These are phyloP conservation scores for Agrotis clavis DNA, from an alignment of 2,888 invertebrate species.

Conservation along the genomic window DNA sequence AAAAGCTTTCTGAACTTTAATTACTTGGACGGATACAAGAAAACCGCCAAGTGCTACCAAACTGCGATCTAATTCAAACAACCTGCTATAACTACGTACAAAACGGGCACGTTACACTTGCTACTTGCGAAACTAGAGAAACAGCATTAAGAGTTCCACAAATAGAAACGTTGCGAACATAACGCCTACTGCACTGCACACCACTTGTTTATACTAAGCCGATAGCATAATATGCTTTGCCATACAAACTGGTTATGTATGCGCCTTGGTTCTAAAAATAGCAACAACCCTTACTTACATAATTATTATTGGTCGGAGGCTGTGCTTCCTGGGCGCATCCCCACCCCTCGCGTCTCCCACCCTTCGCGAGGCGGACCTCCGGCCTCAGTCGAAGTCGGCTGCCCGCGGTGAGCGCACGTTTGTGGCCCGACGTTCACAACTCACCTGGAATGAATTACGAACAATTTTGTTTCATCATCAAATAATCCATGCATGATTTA, in stretches of 20 bases:
- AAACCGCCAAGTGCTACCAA: constrained; percentile 62
- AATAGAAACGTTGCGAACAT: constrained; percentile 80
- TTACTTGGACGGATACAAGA: constrained; percentile 64
- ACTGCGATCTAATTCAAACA: constrained; percentile 61
- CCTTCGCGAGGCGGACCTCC: constrained; percentile 53
- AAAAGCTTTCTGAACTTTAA: constrained; percentile 71
- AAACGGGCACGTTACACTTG: constrained; percentile 70
- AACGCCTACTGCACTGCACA: constrained; percentile 70
- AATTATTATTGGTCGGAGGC: constrained; percentile 88
- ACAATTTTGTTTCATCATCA: constrained; percentile 24
- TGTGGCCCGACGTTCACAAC: constrained; percentile 51
- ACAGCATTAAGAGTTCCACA: constrained; percentile 77
- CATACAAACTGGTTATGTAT: constrained; percentile 76
- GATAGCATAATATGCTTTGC: constrained; percentile 71
- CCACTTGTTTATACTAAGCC: constrained; percentile 74
- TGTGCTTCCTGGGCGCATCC: constrained; percentile 78
- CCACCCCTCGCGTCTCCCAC: constrained; percentile 66
- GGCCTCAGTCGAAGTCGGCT: constrained; percentile 75
- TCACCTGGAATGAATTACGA: constrained; percentile 68
- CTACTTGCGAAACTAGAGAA: constrained; percentile 77
- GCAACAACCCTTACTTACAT: constrained; percentile 86
- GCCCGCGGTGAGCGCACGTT: constrained; percentile 70
- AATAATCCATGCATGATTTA: constrained; percentile 43
- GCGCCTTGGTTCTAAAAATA: constrained; percentile 85
- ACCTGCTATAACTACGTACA: constrained; percentile 62